Conservation (phyloP, 2,113 vertebrate species). For the Henicopernis longicauda region DNA sequence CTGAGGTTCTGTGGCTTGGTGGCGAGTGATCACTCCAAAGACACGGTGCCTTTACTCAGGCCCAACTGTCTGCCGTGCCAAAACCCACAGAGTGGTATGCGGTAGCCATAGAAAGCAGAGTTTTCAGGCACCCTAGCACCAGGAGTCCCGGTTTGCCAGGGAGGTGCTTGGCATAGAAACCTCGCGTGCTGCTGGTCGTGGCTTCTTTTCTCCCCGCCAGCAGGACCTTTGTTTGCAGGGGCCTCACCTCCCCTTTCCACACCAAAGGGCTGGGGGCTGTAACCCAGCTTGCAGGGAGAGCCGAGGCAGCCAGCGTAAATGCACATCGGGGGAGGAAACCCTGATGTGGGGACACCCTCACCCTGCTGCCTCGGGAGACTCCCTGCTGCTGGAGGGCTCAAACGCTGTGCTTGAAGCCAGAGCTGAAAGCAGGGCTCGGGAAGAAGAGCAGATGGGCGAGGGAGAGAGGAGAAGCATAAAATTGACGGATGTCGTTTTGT, state of each 20-base stretch:
- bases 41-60: background rate
- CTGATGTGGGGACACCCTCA: background rate
- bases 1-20: background rate
- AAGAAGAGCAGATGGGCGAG: background rate
- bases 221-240: background rate
- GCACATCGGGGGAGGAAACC: background rate
- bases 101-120: background rate
- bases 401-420: background rate
- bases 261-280: background rate
- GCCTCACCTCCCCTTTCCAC: background rate
- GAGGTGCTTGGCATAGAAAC: background rate
- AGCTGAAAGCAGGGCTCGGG: background rate
- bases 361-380: background rate
- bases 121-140: background rate
- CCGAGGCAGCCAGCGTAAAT: background rate
- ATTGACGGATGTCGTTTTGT: background rate
- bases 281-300: background rate
- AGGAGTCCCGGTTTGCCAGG: background rate
- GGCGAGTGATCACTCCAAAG: background rate
- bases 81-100: background rate
- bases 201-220: background rate
- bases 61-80: rapidly evolving
- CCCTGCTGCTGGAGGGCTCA: background rate
- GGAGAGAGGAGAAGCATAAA: slow-evolving; percentile 6
- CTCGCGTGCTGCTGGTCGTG: background rate